These are phyloP conservation scores for Agapornis canus DNA, from an alignment of 2,797 vertebrate species.

Conservation along the genomic window DNA sequence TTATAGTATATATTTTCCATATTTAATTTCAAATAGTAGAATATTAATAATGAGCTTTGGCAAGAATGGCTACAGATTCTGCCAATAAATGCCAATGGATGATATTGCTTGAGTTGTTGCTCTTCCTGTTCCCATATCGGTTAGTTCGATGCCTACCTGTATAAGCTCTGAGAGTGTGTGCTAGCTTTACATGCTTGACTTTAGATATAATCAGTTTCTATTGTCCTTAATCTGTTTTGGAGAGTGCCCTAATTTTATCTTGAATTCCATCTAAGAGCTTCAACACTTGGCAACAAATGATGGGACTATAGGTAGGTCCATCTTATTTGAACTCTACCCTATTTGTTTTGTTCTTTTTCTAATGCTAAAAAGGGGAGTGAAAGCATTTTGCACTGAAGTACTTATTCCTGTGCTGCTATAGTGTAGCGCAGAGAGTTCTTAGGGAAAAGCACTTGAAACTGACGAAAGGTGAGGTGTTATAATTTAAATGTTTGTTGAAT, in stretches of 20 bases:
- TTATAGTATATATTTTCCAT: background rate
- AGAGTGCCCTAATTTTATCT: background rate
- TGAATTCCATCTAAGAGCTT: background rate
- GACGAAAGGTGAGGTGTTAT: background rate
- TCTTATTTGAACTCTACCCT: background rate
- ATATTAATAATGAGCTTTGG: background rate
- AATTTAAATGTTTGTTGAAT: background rate
- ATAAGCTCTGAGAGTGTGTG: background rate
- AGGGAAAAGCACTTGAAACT: background rate
- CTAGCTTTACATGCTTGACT: background rate
- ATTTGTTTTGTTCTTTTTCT: background rate
- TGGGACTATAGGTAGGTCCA: background rate
- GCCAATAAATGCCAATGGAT: background rate
- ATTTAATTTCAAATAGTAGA: background rate
- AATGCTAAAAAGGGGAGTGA: background rate
- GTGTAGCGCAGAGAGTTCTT: fast-evolving
- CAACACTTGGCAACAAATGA: background rate
- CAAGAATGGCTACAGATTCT: background rate
- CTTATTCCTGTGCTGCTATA: background rate
- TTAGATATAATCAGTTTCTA: background rate
- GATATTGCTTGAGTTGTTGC: background rate
- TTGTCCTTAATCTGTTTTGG: background rate
- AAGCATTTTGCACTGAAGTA: background rate
- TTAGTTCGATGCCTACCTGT: background rate
- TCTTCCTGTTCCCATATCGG: background rate